Evolutionary conservation across 2,113 vertebrate genomes (phyloP).

Genomic region (Calyptommatus sinebrachiatus): DNA sequence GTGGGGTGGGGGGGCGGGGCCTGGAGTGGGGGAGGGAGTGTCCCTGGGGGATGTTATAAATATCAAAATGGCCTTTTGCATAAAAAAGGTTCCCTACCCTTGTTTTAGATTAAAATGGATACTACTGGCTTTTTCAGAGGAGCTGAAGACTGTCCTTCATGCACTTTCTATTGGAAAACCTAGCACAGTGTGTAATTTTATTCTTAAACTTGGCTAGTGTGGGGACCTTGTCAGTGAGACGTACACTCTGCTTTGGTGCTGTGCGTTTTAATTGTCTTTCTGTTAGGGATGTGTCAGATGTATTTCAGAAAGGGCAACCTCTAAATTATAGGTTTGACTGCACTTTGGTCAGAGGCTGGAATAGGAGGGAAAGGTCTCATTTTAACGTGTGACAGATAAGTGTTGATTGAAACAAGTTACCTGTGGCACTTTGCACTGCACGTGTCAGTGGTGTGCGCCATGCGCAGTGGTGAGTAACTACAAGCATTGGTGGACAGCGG

Average conservation of each 20-base stretch:
- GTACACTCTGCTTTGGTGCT: constrained; percentile 6
- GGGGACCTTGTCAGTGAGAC: background rate
- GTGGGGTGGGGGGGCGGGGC: too few species aligned
- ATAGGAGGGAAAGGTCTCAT: background rate
- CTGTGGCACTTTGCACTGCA: too few species aligned
- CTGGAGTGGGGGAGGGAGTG: too few species aligned
- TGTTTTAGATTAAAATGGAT: too few species aligned
- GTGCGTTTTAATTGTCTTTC: constrained; percentile 22
- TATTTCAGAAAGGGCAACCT: constrained; percentile 23
- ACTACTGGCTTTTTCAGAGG: background rate
- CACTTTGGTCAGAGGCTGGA: constrained; percentile 29
- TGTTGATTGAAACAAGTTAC: too few species aligned
- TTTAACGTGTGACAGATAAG: background rate
- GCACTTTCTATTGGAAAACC: background rate
- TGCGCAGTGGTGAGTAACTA: too few species aligned
- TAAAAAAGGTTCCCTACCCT: too few species aligned
- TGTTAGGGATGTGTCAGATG: background rate
- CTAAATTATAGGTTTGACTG: constrained; percentile 31
- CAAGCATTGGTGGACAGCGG: too few species aligned
- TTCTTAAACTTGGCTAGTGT: background rate
- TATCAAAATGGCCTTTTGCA: too few species aligned
- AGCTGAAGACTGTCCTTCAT: background rate
- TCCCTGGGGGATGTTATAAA: too few species aligned
- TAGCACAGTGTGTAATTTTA: background rate
- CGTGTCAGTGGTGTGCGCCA: too few species aligned